Evolutionary conservation across 2,113 vertebrate species (phyloP).

Genomic region (Butorides virescens): DNA sequence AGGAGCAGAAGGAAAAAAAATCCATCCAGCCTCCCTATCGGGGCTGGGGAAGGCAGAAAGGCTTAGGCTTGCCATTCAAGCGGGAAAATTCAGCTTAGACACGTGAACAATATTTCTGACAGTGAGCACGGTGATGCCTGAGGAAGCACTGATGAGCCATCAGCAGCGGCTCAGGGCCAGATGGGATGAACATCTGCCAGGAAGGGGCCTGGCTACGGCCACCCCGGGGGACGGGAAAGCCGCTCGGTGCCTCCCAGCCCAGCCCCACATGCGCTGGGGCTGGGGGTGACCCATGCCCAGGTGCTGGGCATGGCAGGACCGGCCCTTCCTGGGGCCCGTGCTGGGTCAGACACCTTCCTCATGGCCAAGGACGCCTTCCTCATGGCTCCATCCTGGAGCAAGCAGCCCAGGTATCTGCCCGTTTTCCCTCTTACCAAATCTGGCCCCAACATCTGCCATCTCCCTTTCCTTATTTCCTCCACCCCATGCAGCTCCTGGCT

Average conservation of each 20-base stretch:
- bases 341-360: neutral
- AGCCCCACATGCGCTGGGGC: neutral
- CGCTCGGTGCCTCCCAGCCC: neutral
- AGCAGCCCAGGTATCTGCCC: neutral
- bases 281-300: neutral
- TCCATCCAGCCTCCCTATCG: neutral
- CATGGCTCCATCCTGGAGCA: no score
- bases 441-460: neutral
- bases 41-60: neutral
- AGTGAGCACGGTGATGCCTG: accelerated
- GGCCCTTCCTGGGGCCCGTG: accelerated
- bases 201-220: accelerated
- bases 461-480: neutral
- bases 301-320: neutral
- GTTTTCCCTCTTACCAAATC: neutral
- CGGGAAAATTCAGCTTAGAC: neutral
- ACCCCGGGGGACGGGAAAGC: neutral
- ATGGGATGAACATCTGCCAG: neutral
- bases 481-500: neutral
- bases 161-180: neutral
- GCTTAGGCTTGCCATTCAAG: neutral
- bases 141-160: neutral
- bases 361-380: neutral
- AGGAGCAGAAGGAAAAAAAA: neutral
- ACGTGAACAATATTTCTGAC: neutral